Base-by-base conservation (phyloP, 2,797 vertebrate genomes). In the Hydrolagus colliei region DNA sequence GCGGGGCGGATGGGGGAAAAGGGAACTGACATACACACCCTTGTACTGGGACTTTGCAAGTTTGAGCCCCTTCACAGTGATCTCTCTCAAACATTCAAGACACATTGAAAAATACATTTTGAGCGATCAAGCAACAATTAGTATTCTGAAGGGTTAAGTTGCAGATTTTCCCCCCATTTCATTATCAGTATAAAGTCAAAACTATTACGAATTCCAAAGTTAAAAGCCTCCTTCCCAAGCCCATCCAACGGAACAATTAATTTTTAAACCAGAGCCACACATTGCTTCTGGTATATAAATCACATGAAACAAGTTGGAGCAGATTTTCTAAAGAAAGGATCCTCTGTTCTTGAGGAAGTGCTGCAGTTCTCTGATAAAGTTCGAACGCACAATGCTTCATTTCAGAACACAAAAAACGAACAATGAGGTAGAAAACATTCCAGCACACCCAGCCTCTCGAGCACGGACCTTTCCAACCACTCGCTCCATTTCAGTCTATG, bases 391-490 rank as follows among this genome's bases (percentile, higher is more conserved):
- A 65, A 71, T 84, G 32, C 63, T 27, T 52, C 41, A 52, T 52
- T 52, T 52, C 41, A 52, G 3, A 6, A 52, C 41, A 52, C 27
- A 52, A 52, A 52, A 52, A 52, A 52, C 3, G 41, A 52, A 82
- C 65, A 84, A 71, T 84, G 41, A 20, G 20, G n/a, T 1, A 6
- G 65, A 84, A 84, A 84, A 71, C 79, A 84, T 84, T 84, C 67
- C 79, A 84, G 35, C 79, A 84, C 18, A 84, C 16, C 32, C 65
- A 71, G 32, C 22, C 62, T 63, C 52, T 9, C 10, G 78, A 80
- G 62, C 32, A 1, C 27, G 32, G 13, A 35, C 62, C 62, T 67
- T 80, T 63, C 61, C 78, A 65, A 9, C 2, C 61, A 12, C 14
- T 65, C 10, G 65, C 77, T n/a, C 3, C 41, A n/a, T 76, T 59